Conservation (phyloP, 1,140 invertebrate species). For the Neodiprion pinetum region DNA sequence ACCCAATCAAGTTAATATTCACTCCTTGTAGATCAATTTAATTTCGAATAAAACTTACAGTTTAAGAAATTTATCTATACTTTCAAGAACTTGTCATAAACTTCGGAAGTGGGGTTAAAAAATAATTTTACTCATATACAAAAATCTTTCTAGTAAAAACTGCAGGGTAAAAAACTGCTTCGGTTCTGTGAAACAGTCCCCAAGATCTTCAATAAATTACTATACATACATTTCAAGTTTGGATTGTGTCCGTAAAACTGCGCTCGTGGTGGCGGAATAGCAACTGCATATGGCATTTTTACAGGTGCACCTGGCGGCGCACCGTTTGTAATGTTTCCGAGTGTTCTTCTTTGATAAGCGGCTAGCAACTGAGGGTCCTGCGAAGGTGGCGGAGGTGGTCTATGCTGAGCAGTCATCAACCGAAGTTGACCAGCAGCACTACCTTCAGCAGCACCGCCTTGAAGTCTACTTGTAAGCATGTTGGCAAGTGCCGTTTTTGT, state of each 20-base stretch:
- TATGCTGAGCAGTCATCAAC: slow-evolving; percentile 83
- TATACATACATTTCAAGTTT: slow-evolving; percentile 73
- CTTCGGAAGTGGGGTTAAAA: too few relatives aligned
- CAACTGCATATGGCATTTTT: slow-evolving; percentile 60
- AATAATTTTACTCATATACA: too few relatives aligned
- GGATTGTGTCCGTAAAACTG: slow-evolving; percentile 89
- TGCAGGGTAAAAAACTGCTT: too few relatives aligned
- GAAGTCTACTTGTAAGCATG: slow-evolving; percentile 88
- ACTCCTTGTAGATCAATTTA: too few relatives aligned
- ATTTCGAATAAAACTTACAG: too few relatives aligned
- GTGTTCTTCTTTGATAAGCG: slow-evolving; percentile 58
- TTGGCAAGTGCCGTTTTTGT: slow-evolving; percentile 96
- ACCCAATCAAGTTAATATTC: too few relatives aligned
- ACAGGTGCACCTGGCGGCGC: slow-evolving; percentile 50
- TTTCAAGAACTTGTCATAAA: too few relatives aligned
- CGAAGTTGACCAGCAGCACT: slow-evolving; percentile 77
- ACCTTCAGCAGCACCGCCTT: slow-evolving; percentile 65
- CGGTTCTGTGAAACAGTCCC: too few relatives aligned
- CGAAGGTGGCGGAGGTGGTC: slow-evolving; percentile 60
- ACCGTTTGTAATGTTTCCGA: slow-evolving; percentile 62
- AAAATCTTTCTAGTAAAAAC: too few relatives aligned
- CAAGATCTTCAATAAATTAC: background rate
- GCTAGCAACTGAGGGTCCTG: slow-evolving; percentile 57
- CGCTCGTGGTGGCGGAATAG: slow-evolving; percentile 66
- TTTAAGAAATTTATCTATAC: too few relatives aligned